A percentile compares a stretch with the other conserved stretches of the same genome.
Conservation (phyloP, 2,113 vertebrate genomes). For the Mohoua ochrocephala region DNA sequence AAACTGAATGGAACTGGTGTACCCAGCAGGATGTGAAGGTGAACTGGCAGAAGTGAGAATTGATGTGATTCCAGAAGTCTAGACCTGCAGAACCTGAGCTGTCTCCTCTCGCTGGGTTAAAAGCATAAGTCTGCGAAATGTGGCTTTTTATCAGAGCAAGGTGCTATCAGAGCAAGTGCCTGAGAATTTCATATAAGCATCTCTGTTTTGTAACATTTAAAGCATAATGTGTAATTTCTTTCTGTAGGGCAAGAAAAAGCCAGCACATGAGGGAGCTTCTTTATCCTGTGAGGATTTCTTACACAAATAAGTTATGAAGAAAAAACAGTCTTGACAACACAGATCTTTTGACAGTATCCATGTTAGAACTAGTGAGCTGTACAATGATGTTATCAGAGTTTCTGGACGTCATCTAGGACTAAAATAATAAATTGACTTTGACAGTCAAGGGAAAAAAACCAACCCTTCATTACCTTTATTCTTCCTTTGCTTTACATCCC, state of each 20-base stretch:
- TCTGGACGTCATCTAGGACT: conserved; percentile 68
- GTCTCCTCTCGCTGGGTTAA: neutral
- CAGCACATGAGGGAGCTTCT: neutral
- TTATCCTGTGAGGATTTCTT: conserved; percentile 40
- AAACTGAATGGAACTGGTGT: neutral
- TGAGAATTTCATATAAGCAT: neutral
- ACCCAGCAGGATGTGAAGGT: neutral
- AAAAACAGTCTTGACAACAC: conserved; percentile 23
- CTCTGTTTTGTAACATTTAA: neutral
- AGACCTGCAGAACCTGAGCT: neutral
- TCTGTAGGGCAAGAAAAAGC: conserved; percentile 12
- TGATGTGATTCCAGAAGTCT: neutral
- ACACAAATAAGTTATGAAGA: conserved; percentile 48
- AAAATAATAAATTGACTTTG: conserved; percentile 72
- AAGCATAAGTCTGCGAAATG: neutral
- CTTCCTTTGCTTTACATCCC: conserved; percentile 39
- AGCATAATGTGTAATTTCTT: neutral
- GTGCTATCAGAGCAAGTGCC: too few relatives aligned
- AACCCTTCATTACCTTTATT: conserved; percentile 48
- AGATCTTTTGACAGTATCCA: conserved; percentile 59
- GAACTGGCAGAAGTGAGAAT: neutral
- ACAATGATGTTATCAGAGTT: conserved; percentile 66
- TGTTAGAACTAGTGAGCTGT: conserved; percentile 64
- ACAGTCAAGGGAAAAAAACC: conserved; percentile 43
- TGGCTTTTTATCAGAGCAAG: neutral